A percentile compares a stretch with the other conserved stretches of the same genome.
Conservation (phyloP, 2,113 vertebrate genomes). For the Xenopus borealis region DNA sequence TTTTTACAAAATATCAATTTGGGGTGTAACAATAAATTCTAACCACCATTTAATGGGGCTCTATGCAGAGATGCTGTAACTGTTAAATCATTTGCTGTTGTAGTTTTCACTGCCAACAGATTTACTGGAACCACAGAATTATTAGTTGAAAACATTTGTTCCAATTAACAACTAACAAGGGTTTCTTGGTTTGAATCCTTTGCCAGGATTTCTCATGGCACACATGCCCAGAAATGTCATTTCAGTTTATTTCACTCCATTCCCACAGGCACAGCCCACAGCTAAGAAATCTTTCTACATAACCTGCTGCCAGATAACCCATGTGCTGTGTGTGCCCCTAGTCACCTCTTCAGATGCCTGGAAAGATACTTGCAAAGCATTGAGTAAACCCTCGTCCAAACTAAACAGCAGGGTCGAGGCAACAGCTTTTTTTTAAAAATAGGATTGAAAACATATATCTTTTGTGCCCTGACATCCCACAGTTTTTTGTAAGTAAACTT, state of each 20-base stretch:
- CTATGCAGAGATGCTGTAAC: not conserved
- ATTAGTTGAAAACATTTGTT: constrained; percentile 43
- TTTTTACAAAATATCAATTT: no score
- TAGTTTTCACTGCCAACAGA: constrained; percentile 2
- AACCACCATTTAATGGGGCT: not conserved
- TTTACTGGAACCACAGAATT: constrained; percentile 26
- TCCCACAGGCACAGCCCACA: constrained; percentile 27
- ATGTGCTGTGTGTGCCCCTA: constrained; percentile 21
- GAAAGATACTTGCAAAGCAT: constrained; percentile 1
- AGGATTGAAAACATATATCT: no score
- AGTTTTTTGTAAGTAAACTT: no score
- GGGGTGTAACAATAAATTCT: no score
- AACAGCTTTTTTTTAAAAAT: constrained; percentile 10
- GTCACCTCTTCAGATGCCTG: constrained; percentile 15
- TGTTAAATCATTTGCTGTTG: not conserved
- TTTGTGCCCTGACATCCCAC: no score
- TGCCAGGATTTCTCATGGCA: constrained; percentile 41
- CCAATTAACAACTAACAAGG: constrained; percentile 31
- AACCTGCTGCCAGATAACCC: constrained; percentile 20
- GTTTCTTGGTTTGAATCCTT: constrained; percentile 6
- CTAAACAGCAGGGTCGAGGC: not conserved
- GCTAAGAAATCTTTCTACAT: constrained; percentile 6
- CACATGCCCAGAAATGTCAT: constrained; percentile 31
- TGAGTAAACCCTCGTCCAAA: not conserved
- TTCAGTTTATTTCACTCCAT: constrained; percentile 22